Evolutionary conservation across 2,113 vertebrate species (phyloP).

Genomic region (Regulus satrapa): DNA sequence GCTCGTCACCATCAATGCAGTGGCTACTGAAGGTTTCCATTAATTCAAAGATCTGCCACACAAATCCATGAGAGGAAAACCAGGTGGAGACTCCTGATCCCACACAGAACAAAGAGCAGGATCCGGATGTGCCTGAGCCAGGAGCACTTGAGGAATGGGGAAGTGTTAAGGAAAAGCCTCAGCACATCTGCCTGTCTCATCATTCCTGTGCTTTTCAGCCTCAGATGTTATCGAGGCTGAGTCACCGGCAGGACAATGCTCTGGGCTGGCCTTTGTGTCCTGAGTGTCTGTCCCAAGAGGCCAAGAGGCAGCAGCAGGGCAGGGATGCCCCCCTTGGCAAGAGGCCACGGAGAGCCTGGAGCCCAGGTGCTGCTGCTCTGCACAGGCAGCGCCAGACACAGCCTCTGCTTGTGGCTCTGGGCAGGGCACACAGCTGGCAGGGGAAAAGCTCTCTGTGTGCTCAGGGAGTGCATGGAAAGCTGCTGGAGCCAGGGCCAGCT

Average conservation of each 20-base stretch:
- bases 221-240: accelerated
- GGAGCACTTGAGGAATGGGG: background rate
- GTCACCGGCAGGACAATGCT: background rate
- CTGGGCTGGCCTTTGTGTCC: background rate
- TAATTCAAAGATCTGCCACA: background rate
- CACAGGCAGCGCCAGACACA: background rate
- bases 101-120: background rate
- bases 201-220: background rate
- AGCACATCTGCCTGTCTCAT: background rate
- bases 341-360: background rate
- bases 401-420: background rate
- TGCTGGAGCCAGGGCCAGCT: background rate
- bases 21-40: background rate
- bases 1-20: background rate
- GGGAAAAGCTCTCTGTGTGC: background rate
- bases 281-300: background rate
- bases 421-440: background rate
- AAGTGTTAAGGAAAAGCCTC: background rate
- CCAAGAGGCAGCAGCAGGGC: background rate
- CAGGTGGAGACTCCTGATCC: background rate
- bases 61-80: background rate
- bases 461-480: background rate
- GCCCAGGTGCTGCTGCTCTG: background rate
- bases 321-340: background rate
- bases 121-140: background rate